These are phyloP conservation scores for Neomonachus schauinslandi DNA, from an alignment of 2,113 vertebrate species.

Conservation along the genomic window DNA sequence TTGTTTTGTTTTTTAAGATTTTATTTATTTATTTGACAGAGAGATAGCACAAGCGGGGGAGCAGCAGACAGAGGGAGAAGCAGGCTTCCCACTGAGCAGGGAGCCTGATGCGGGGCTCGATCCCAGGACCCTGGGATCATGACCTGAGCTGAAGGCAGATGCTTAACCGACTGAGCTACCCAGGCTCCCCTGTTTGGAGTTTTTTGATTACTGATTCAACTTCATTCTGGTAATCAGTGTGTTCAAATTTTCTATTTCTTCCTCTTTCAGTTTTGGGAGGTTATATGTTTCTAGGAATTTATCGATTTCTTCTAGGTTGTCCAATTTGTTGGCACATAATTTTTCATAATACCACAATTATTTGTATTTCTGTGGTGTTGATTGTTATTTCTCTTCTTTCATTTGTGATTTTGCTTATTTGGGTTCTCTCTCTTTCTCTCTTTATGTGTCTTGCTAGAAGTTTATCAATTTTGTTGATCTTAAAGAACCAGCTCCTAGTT, in stretches of 20 bases:
- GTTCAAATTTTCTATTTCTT: not conserved
- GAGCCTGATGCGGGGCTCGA: too few species aligned
- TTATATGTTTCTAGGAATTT: not conserved
- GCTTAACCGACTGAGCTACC: too few species aligned
- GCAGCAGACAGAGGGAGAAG: too few species aligned
- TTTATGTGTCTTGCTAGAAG: not conserved
- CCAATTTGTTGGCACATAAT: not conserved
- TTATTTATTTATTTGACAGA: too few species aligned
- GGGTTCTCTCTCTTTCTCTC: not conserved
- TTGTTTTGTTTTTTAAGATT: too few species aligned
- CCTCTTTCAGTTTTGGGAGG: not conserved
- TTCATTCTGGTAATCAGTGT: not conserved
- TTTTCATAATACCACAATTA: not conserved
- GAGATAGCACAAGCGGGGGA: too few species aligned
- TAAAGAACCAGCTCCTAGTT: too few species aligned
- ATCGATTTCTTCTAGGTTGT: not conserved
- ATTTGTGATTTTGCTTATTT: not conserved
- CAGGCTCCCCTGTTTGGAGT: not conserved
- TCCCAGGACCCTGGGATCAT: too few species aligned
- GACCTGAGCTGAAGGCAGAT: too few species aligned
- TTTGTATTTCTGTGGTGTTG: not conserved
- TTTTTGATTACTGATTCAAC: not conserved
- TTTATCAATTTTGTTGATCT: not conserved
- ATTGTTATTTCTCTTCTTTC: not conserved
- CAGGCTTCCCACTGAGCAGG: too few species aligned